phyloP scores from a whole-genome alignment of 2,113 vertebrate species.

The Beaufortia kweichowensis region DNA sequence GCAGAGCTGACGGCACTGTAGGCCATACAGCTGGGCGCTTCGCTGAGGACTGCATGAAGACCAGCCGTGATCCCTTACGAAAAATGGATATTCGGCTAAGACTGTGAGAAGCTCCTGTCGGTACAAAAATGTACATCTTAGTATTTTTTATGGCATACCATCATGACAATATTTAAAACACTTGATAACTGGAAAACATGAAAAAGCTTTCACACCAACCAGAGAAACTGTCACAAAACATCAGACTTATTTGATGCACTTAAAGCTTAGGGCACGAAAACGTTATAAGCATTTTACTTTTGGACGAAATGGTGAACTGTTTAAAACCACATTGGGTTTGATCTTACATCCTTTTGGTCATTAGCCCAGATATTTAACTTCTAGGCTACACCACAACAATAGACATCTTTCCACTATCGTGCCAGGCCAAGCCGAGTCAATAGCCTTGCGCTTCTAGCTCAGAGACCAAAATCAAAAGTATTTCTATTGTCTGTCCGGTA shows the following conservation, averaged over 20 bases:
- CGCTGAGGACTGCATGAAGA: constrained; percentile 78
- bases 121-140: constrained; percentile 51
- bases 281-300: too few species aligned
- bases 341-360: too few species aligned
- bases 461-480: too few species aligned
- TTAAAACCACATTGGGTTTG: too few species aligned
- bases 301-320: too few species aligned
- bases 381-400: too few species aligned
- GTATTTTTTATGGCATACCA: neutral
- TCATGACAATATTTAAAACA: neutral
- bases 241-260: neutral
- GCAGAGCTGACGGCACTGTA: constrained; percentile 74
- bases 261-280: neutral
- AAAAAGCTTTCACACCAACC: neutral
- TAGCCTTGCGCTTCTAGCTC: too few species aligned
- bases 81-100: constrained; percentile 80
- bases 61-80: constrained; percentile 77
- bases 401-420: too few species aligned
- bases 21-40: constrained; percentile 73
- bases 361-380: too few species aligned
- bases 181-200: neutral
- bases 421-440: too few species aligned
- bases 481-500: too few species aligned
- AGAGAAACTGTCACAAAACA: neutral
- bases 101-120: constrained; percentile 78